Percentiles rank a stretch among this genome's conserved stretches.
Conservation (phyloP, 2,888 invertebrate species). For the Oasisia sp. region DNA sequence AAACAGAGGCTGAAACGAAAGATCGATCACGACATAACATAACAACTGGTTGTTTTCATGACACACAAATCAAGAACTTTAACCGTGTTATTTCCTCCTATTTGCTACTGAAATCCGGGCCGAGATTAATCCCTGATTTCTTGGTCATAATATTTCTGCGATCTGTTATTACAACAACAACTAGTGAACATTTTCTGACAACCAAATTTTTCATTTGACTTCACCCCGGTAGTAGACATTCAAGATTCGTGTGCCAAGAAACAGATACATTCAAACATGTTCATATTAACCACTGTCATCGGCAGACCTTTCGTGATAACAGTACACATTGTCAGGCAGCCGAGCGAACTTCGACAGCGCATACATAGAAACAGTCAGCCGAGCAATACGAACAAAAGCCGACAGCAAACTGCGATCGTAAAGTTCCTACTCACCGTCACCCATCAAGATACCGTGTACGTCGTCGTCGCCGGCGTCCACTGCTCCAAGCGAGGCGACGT, state of each 20-base stretch:
- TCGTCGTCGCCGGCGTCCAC: not conserved
- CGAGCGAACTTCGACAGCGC: not conserved
- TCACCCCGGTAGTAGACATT: not conserved
- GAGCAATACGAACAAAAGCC: constrained; percentile 2
- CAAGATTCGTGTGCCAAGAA: not conserved
- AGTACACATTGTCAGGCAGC: not conserved
- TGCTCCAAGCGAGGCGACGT: not conserved
- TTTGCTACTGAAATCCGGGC: too few species aligned
- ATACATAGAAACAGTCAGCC: not conserved
- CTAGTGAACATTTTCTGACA: not conserved
- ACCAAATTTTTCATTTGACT: not conserved
- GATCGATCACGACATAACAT: not conserved
- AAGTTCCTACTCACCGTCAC: not conserved
- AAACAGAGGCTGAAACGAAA: not conserved
- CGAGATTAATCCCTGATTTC: not conserved
- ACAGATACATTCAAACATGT: not conserved
- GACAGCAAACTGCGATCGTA: constrained; percentile 17
- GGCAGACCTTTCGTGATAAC: not conserved
- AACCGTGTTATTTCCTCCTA: too few species aligned
- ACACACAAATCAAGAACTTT: not conserved
- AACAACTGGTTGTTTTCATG: not conserved
- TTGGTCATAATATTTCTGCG: not conserved
- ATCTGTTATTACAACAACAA: not conserved
- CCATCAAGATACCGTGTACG: constrained; percentile 4
- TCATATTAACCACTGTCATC: not conserved